A percentile compares a stretch with the other conserved stretches of the same genome.
phyloP scores from a whole-genome alignment of 2,888 invertebrate species.

The Prosopocoilus inquinatus region DNA sequence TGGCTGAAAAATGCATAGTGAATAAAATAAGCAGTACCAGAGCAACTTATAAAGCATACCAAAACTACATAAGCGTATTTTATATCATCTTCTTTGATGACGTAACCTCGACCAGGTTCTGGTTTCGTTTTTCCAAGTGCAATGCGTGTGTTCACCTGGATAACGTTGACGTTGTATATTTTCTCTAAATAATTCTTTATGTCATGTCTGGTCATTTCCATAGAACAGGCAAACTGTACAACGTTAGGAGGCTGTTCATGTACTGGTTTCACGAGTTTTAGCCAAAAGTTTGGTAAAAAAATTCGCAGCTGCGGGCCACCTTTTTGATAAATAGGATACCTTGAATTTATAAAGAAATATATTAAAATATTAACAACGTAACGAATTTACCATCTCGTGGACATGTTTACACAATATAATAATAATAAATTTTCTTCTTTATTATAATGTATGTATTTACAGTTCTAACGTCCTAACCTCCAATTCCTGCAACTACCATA shows the following conservation, averaged over 20 bases:
- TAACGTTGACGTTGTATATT: constrained; percentile 84
- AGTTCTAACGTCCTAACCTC: too few relatives aligned
- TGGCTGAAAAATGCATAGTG: constrained; percentile 54
- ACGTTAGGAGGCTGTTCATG: constrained; percentile 72
- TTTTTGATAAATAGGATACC: constrained; percentile 87
- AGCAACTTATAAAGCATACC: constrained; percentile 57
- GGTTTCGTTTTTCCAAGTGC: constrained; percentile 65
- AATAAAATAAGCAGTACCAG: neutral
- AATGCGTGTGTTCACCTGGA: constrained; percentile 75
- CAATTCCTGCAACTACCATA: too few relatives aligned
- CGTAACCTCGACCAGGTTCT: constrained; percentile 60
- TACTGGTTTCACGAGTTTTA: constrained; percentile 79
- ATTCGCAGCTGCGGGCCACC: constrained; percentile 93
- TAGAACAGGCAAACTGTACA: constrained; percentile 86
- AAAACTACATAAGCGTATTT: constrained; percentile 78
- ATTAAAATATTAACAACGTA: neutral
- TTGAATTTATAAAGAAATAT: constrained; percentile 36
- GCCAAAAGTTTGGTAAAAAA: constrained; percentile 95
- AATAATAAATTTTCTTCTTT: neutral
- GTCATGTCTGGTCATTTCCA: constrained; percentile 91
- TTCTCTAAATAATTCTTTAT: constrained; percentile 92
- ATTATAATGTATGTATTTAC: too few relatives aligned
- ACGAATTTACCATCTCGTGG: constrained; percentile 29
- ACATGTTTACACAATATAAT: constrained; percentile 21
- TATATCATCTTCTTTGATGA: constrained; percentile 79